Percentiles rank a stretch among this genome's conserved stretches.
Conservation (phyloP, 2,797 vertebrate genomes). For the Melanogrammus aeglefinus region DNA sequence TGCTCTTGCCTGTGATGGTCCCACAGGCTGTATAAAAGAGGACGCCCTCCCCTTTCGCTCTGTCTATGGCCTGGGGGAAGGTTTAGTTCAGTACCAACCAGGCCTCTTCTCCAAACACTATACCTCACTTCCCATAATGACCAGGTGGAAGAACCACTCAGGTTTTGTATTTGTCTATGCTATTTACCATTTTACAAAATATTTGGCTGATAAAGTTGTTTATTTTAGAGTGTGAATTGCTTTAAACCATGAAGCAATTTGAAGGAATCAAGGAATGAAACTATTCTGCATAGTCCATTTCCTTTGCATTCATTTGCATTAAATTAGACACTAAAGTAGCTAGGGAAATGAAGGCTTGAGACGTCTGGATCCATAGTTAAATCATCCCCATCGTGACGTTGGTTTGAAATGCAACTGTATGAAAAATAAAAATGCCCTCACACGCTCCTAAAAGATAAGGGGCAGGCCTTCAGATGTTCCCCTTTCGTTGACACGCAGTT, state of each 20-base stretch:
- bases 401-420: neutral
- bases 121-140: neutral
- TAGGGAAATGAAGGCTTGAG: neutral
- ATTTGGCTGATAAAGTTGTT: neutral
- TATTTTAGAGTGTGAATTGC: neutral
- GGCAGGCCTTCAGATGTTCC: neutral
- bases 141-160: neutral
- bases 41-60: no score
- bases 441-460: neutral
- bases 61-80: neutral
- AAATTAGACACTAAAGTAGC: neutral
- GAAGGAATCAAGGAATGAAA: neutral
- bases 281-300: neutral
- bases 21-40: no score
- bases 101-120: neutral
- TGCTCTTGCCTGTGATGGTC: no score
- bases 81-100: neutral
- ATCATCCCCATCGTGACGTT: neutral
- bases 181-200: neutral
- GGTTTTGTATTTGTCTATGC: neutral
- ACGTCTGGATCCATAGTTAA: neutral
- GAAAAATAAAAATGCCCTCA: neutral
- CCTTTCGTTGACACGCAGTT: neutral
- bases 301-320: neutral
- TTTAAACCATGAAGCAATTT: neutral